Conservation (phyloP, 1,140 invertebrate genomes). For the Elysia chlorotica region DNA sequence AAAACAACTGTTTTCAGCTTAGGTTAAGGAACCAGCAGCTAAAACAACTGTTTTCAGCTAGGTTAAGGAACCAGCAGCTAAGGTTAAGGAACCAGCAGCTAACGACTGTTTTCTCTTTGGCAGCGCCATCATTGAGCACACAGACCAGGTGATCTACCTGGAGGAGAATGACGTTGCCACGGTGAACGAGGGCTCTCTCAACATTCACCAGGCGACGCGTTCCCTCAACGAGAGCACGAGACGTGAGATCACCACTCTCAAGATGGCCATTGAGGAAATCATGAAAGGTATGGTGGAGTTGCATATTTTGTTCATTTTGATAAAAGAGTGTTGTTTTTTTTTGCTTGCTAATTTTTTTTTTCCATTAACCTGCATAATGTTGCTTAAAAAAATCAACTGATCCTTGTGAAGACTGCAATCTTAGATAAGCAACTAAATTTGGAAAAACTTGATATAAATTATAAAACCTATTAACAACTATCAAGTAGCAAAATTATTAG, state of each 20-base stretch:
- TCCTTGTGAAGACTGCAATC: no score
- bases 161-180: conserved; percentile 72
- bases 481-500: no score
- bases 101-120: background rate
- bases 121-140: conserved; percentile 96
- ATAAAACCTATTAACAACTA: no score
- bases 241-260: conserved; percentile 94
- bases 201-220: conserved; percentile 90
- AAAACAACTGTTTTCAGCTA: no score
- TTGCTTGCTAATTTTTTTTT: no score
- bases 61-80: no score
- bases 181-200: conserved; percentile 81
- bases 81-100: no score
- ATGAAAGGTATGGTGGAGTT: conserved; percentile 82
- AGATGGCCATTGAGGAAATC: conserved; percentile 98
- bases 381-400: no score
- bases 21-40: background rate
- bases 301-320: background rate
- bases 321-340: no score
- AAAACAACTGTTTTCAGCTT: background rate
- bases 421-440: no score
- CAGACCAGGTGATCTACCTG: conserved; percentile 77
- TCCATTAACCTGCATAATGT: no score
- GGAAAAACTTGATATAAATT: no score
- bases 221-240: conserved; percentile 69